Conservation (phyloP, 2,888 invertebrate species). For the Epistrophe grossulariae region DNA sequence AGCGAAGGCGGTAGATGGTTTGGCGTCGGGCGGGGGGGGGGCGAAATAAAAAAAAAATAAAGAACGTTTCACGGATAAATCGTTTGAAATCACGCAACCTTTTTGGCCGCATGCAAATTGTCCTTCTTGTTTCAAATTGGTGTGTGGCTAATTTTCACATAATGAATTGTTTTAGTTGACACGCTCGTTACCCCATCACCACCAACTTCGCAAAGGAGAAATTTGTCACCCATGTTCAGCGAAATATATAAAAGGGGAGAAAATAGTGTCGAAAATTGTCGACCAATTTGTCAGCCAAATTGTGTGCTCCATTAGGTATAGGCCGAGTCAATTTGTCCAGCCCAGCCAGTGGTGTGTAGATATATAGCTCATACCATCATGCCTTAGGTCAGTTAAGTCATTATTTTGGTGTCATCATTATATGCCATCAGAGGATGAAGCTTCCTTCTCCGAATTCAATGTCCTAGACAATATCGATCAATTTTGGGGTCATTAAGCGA, state of each 20-base stretch:
- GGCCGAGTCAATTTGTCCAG: slow-evolving; percentile 27
- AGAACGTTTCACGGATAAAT: slow-evolving; percentile 47
- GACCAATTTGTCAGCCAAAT: slow-evolving; percentile 68
- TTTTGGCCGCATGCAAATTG: slow-evolving; percentile 61
- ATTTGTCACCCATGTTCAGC: slow-evolving; percentile 5
- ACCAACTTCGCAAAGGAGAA: neutral
- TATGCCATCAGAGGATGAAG: slow-evolving; percentile 30
- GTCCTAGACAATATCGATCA: slow-evolving; percentile 66
- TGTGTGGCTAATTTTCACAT: slow-evolving; percentile 72
- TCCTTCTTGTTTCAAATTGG: slow-evolving; percentile 55
- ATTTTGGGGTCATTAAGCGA: slow-evolving; percentile 52
- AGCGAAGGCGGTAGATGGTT: no score
- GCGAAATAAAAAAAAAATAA: neutral
- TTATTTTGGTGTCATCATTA: slow-evolving; percentile 69
- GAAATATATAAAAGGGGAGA: neutral
- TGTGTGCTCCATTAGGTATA: slow-evolving; percentile 35
- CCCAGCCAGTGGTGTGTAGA: neutral
- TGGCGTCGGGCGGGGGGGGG: neutral
- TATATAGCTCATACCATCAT: slow-evolving; percentile 32
- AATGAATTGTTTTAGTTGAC: slow-evolving; percentile 74
- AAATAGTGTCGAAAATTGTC: slow-evolving; percentile 67
- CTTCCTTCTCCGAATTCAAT: slow-evolving; percentile 1
- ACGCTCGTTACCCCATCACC: slow-evolving; percentile 71
- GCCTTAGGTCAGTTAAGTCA: slow-evolving; percentile 67
- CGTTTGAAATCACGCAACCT: slow-evolving; percentile 67